A percentile compares a stretch with the other conserved stretches of the same genome.
phyloP scores from a whole-genome alignment of 1,140 invertebrate genomes.

The Megalonaias nervosa region DNA sequence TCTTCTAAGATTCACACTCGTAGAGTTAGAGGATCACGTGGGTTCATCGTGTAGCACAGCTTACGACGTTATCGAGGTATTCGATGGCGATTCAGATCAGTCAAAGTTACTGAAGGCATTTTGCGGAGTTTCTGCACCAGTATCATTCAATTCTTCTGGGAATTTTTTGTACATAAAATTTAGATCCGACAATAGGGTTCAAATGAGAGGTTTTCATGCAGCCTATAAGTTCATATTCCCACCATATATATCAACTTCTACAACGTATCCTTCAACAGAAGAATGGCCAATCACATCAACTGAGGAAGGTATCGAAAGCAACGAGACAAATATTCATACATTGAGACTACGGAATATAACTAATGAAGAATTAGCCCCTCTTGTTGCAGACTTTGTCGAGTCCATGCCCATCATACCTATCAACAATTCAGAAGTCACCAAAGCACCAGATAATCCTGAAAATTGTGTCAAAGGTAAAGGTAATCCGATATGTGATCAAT shows the following conservation, averaged over 20 bases:
- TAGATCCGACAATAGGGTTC: constrained; percentile 43
- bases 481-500: no score
- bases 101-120: constrained; percentile 34
- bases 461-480: no score
- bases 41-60: constrained; percentile 24
- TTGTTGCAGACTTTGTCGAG: no score
- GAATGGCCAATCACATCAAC: not conserved
- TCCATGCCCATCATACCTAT: no score
- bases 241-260: constrained; percentile 14
- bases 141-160: constrained; percentile 39
- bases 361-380: no score
- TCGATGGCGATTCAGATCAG: constrained; percentile 31
- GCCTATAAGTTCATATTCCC: constrained; percentile 51
- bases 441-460: no score
- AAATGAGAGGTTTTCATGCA: constrained; percentile 55
- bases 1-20: constrained; percentile 18
- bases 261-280: constrained; percentile 22
- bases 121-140: constrained; percentile 39
- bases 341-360: not conserved
- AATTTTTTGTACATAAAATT: constrained; percentile 45
- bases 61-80: constrained; percentile 39
- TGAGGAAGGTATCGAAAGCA: not conserved
- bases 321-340: not conserved
- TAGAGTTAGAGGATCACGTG: constrained; percentile 29
- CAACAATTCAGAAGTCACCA: no score